Percentiles rank a stretch among this genome's conserved stretches.
These are phyloP conservation scores for Geopemphigus sp. DNA, from an alignment of 1,140 invertebrate genomes.

Conservation along the genomic window DNA sequence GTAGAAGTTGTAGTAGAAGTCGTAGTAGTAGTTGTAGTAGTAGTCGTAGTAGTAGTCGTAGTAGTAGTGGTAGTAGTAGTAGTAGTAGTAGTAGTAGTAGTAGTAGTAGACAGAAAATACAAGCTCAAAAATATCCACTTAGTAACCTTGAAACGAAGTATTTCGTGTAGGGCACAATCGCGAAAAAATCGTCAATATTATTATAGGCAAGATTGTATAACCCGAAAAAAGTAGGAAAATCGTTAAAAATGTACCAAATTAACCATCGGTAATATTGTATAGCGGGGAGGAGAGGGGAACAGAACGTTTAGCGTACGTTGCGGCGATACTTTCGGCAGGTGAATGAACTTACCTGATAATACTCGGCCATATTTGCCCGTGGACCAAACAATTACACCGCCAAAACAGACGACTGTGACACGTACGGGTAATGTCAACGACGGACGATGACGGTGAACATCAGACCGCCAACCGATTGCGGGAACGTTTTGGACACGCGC, in stretches of 20 bases:
- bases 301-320: background rate
- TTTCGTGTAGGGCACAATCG: background rate
- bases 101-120: background rate
- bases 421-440: background rate
- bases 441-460: background rate
- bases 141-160: background rate
- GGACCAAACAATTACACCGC: background rate
- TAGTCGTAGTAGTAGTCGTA: too few relatives aligned
- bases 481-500: background rate
- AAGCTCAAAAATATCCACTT: slow-evolving; percentile 6
- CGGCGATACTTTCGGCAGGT: slow-evolving; percentile 7
- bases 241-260: too few relatives aligned
- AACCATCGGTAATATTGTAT: background rate
- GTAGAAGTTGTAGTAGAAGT: too few relatives aligned
- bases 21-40: too few relatives aligned
- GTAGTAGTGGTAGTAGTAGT: too few relatives aligned
- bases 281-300: background rate
- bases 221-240: too few relatives aligned
- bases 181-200: background rate
- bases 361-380: slow-evolving; percentile 37
- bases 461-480: slow-evolving; percentile 3
- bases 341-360: slow-evolving; percentile 48
- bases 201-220: too few relatives aligned
- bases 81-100: too few relatives aligned
- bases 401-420: background rate